Evolutionary conservation across 1,140 invertebrate genomes (phyloP).

Genomic region (Ceratina australensis): DNA sequence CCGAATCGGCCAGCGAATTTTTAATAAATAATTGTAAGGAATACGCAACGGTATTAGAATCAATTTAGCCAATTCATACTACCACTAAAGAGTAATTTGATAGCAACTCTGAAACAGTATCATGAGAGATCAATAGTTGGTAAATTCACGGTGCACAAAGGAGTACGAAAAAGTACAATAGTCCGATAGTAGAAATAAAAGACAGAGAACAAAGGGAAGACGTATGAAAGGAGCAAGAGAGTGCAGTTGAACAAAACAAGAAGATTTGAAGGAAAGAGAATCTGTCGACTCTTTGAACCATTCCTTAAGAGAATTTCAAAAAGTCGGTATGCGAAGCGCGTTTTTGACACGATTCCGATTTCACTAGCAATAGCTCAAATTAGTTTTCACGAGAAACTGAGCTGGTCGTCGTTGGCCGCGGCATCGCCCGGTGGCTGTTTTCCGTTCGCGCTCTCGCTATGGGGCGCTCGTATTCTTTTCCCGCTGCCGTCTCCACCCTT

Average conservation of each 20-base stretch:
- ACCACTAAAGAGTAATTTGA: no score
- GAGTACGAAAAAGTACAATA: not conserved
- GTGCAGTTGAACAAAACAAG: not conserved
- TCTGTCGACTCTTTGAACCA: no score
- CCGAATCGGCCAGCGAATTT: no score
- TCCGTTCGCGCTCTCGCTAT: slow-evolving; percentile 30
- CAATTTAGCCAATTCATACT: no score
- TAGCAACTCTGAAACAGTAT: not conserved
- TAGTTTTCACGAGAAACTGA: slow-evolving; percentile 7
- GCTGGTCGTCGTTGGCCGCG: slow-evolving; percentile 12
- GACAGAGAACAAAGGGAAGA: not conserved
- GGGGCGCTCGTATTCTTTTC: slow-evolving; percentile 58
- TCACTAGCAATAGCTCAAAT: slow-evolving; percentile 5
- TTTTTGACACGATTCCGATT: not conserved
- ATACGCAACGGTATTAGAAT: no score
- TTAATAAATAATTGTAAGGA: no score
- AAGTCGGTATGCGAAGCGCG: not conserved
- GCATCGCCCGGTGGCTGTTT: slow-evolving; percentile 41
- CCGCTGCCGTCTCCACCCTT: slow-evolving; percentile 40
- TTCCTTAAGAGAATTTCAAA: not conserved
- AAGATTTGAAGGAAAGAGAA: slow-evolving; percentile 6
- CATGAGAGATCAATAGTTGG: not conserved
- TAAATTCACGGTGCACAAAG: not conserved
- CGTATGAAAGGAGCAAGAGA: not conserved
- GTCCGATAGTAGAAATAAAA: slow-evolving; percentile 5